Evolutionary conservation across 1,140 invertebrate species (phyloP).

Genomic region (Acromyrmex charruanus): DNA sequence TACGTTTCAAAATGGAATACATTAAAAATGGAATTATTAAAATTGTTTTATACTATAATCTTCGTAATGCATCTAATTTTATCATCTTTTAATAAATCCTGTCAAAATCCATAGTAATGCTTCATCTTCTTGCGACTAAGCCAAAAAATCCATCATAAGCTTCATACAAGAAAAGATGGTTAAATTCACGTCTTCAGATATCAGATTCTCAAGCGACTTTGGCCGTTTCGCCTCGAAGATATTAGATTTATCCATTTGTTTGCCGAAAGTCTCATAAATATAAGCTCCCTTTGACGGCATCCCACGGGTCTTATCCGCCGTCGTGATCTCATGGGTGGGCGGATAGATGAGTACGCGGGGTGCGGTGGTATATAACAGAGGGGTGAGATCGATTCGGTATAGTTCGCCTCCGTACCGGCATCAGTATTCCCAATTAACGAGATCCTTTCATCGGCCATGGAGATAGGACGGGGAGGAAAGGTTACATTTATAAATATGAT

Average conservation of each 20-base stretch:
- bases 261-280: constrained; percentile 87
- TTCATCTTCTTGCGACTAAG: constrained; percentile 12
- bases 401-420: constrained; percentile 79
- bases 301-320: constrained; percentile 84
- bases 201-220: constrained; percentile 72
- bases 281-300: constrained; percentile 86
- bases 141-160: constrained; percentile 35
- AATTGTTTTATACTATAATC: background rate
- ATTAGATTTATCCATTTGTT: constrained; percentile 87
- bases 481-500: constrained; percentile 82
- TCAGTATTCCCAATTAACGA: constrained; percentile 86
- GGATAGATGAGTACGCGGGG: constrained; percentile 69
- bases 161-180: constrained; percentile 41
- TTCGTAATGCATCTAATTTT: background rate
- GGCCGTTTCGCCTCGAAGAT: constrained; percentile 75
- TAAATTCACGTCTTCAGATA: constrained; percentile 46
- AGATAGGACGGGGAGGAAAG: constrained; percentile 57
- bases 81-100: constrained; percentile 44
- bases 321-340: constrained; percentile 80
- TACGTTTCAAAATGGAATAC: background rate
- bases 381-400: constrained; percentile 82
- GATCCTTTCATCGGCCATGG: constrained; percentile 81
- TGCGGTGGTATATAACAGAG: constrained; percentile 51
- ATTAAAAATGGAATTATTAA: background rate
- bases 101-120: background rate